These are phyloP conservation scores for Gastracanthus pulcherrimus DNA, from an alignment of 2,888 invertebrate genomes.

Conservation along the genomic window DNA sequence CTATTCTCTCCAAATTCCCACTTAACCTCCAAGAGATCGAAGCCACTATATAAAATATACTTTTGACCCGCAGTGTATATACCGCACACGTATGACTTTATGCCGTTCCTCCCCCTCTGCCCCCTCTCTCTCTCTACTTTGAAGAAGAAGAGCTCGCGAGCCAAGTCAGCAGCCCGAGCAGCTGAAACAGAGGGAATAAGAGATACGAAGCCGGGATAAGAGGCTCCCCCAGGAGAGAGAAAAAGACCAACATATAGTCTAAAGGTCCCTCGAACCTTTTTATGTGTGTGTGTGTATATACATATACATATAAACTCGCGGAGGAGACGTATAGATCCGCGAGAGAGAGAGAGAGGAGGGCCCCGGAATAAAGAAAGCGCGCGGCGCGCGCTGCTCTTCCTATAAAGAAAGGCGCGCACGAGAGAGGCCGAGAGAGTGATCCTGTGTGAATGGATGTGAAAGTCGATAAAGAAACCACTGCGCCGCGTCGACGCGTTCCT, in stretches of 20 bases:
- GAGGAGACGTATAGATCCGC: not conserved
- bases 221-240: not conserved
- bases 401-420: constrained; percentile 14
- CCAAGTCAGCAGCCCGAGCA: not conserved
- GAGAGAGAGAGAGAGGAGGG: not conserved
- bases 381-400: not conserved
- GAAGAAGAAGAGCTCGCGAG: not conserved
- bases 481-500: not conserved
- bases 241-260: no score
- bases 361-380: not conserved
- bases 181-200: not conserved
- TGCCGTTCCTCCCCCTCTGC: no score
- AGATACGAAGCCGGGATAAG: not conserved
- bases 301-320: not conserved
- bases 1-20: not conserved
- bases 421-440: not conserved
- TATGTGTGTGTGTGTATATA: not conserved
- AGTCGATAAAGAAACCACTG: constrained; percentile 34
- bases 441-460: constrained; percentile 36
- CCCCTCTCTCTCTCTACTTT: no score
- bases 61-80: not conserved
- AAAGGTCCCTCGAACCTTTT: no score
- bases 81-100: not conserved
- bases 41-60: not conserved
- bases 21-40: not conserved